Evolutionary conservation across 2,797 vertebrate genomes (phyloP).

Genomic region (Mormyrops attenuatus): DNA sequence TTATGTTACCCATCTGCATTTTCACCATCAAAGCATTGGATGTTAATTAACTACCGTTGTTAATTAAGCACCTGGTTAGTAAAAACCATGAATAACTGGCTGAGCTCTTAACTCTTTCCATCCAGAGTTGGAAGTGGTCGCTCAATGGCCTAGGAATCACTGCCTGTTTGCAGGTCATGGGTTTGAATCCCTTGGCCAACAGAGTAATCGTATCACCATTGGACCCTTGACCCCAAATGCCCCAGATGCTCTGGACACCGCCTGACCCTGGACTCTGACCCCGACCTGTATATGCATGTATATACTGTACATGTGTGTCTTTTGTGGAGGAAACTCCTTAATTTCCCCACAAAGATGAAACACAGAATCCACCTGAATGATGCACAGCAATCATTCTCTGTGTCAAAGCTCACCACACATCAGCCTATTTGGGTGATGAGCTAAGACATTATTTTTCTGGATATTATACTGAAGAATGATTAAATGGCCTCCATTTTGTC

Average conservation of each 20-base stretch:
- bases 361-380: neutral
- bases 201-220: neutral
- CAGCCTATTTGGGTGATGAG: neutral
- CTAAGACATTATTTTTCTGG: neutral
- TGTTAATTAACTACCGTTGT: neutral
- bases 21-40: neutral
- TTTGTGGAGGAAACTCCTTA: neutral
- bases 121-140: neutral
- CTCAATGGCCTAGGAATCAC: neutral
- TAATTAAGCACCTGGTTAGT: neutral
- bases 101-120: neutral
- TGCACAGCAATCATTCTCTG: neutral
- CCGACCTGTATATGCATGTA: neutral
- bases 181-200: neutral
- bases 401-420: neutral
- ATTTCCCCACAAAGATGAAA: neutral
- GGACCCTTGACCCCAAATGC: neutral
- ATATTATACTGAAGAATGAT: neutral
- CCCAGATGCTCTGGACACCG: neutral
- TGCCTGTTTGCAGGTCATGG: neutral
- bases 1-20: neutral
- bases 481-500: neutral
- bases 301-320: neutral
- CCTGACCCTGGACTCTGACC: neutral
- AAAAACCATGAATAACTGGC: neutral